Percentiles rank a stretch among this genome's conserved stretches.
phyloP scores from a whole-genome alignment of 1,140 invertebrate species.

The Drosophila jambulina region DNA sequence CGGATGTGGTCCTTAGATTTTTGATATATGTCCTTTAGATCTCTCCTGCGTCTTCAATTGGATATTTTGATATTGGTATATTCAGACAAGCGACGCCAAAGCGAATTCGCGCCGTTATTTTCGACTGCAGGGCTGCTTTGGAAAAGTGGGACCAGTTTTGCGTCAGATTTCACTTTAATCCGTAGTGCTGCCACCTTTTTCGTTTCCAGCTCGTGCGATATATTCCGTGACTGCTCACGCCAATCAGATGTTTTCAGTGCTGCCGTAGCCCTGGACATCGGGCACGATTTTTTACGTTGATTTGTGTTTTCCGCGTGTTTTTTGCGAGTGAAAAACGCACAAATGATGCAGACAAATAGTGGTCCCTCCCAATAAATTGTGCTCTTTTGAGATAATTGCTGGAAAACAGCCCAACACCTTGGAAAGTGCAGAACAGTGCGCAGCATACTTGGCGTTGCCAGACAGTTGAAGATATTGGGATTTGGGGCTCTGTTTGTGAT shows the following conservation, averaged over 20 bases:
- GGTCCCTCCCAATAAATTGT: neutral
- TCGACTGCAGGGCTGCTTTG: constrained; percentile 56
- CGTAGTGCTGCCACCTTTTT: constrained; percentile 3
- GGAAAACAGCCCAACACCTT: neutral
- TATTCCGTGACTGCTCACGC: constrained; percentile 1
- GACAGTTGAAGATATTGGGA: neutral
- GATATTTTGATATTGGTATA: constrained; percentile 14
- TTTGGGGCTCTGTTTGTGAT: neutral
- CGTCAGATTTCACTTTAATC: neutral
- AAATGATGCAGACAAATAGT: constrained; percentile 14
- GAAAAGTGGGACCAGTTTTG: constrained; percentile 9
- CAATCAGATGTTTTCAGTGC: constrained; percentile 37
- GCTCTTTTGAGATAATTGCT: neutral
- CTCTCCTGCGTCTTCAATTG: neutral
- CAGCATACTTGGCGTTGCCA: constrained; percentile 22
- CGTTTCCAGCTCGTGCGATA: neutral
- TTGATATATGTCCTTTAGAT: too few relatives aligned
- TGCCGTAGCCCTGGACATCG: constrained; percentile 21
- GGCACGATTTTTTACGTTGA: constrained; percentile 17
- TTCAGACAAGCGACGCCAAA: constrained; percentile 43
- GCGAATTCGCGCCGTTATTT: constrained; percentile 71
- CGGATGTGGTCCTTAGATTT: neutral
- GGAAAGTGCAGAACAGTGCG: constrained; percentile 19
- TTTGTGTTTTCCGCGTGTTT: constrained; percentile 13
- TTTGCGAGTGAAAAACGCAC: constrained; percentile 18